These are phyloP conservation scores for Tetrao urogallus DNA, from an alignment of 2,113 vertebrate genomes.

Conservation along the genomic window DNA sequence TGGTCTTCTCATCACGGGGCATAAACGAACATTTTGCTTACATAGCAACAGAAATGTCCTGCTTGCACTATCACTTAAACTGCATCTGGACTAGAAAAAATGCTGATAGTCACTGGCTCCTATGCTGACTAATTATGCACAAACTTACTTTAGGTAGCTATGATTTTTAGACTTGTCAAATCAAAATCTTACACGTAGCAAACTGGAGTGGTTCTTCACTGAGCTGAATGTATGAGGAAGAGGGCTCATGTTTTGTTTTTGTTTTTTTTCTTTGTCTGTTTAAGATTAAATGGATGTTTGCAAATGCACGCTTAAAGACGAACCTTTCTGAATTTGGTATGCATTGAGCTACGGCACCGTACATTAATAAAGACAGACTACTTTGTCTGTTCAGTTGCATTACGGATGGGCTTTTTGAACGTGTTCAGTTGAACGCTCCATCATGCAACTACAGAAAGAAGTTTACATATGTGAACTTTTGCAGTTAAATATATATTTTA, in stretches of 20 bases:
- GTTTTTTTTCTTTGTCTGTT: neutral
- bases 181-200: neutral
- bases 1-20: constrained; percentile 36
- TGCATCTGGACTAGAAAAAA: constrained; percentile 21
- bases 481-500: neutral
- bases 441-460: neutral
- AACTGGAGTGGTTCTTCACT: neutral
- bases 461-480: neutral
- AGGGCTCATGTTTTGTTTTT: neutral
- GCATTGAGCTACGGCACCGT: constrained; percentile 1
- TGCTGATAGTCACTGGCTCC: neutral
- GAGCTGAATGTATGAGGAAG: constrained; percentile 20
- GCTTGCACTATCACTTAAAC: constrained; percentile 14
- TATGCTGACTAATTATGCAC: neutral
- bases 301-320: neutral
- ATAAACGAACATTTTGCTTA: constrained; percentile 34
- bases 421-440: constrained; percentile 16
- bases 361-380: neutral
- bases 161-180: constrained; percentile 4
- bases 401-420: neutral
- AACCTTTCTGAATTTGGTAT: constrained; percentile 13
- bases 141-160: constrained; percentile 6
- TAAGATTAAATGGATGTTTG: constrained; percentile 2
- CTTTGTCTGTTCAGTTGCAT: neutral
- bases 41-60: constrained; percentile 25